phyloP scores from a whole-genome alignment of 2,113 vertebrate species.

The Podocnemis expansa region DNA sequence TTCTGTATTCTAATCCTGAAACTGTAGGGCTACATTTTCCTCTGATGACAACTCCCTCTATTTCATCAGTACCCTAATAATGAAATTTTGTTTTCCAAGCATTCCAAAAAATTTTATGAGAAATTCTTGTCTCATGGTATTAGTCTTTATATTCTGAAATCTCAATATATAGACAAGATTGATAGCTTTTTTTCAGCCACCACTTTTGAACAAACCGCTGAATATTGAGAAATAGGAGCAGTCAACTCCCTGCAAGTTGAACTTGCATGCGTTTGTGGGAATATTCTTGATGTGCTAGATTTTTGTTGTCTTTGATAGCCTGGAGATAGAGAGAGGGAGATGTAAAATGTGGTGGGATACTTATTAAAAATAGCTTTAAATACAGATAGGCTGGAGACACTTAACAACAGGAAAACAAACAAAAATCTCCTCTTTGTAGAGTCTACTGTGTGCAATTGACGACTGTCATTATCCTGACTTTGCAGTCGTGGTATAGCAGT shows the following conservation, averaged over 20 bases:
- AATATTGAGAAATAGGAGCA: slow-evolving; percentile 9
- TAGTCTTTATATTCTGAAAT: slow-evolving; percentile 52
- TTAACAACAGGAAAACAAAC: accelerated
- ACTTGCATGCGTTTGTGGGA: not conserved
- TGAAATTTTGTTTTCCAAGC: slow-evolving; percentile 62
- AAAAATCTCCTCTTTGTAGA: not conserved
- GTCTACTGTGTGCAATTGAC: not conserved
- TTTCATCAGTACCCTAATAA: slow-evolving; percentile 64
- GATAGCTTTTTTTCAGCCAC: not conserved
- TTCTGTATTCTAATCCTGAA: slow-evolving; percentile 74
- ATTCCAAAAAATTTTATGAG: slow-evolving; percentile 23
- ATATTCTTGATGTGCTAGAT: not conserved
- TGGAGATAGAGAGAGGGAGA: not conserved
- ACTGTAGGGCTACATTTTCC: slow-evolving; percentile 68
- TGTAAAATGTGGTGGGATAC: not conserved
- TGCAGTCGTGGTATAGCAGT: not conserved
- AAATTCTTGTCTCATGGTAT: slow-evolving; percentile 47
- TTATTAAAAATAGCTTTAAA: not conserved
- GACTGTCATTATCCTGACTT: not conserved
- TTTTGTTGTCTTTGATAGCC: not conserved
- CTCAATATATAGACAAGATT: slow-evolving; percentile 4
- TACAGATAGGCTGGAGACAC: not conserved
- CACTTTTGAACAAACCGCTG: not conserved
- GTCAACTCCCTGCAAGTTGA: not conserved
- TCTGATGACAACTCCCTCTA: slow-evolving; percentile 60